phyloP scores from a whole-genome alignment of 35 echinoderm and acorn worm species.

The Heliocidaris erythrogramma region DNA sequence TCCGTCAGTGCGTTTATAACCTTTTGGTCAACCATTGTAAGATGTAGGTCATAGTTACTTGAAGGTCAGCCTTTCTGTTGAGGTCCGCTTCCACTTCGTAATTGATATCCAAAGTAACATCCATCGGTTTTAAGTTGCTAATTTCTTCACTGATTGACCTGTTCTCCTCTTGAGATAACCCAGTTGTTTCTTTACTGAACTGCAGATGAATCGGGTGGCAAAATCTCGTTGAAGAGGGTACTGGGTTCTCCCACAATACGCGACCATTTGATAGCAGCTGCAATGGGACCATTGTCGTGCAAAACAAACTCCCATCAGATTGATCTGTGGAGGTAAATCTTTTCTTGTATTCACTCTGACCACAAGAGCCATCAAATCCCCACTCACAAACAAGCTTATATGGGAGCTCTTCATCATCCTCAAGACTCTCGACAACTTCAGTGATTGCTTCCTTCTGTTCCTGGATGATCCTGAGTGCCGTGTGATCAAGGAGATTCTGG shows the following conservation, averaged over 20 bases:
- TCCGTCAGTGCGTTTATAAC: slow-evolving; percentile 59
- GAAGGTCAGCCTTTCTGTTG: slow-evolving; percentile 42
- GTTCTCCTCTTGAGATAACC: slow-evolving; percentile 36
- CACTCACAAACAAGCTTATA: slow-evolving; percentile 69
- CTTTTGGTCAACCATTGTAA: slow-evolving; percentile 73
- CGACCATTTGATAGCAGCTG: slow-evolving; percentile 51
- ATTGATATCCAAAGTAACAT: slow-evolving; percentile 47
- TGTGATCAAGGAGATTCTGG: slow-evolving; percentile 67
- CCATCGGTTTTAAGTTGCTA: slow-evolving; percentile 43
- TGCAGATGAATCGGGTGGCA: slow-evolving; percentile 62
- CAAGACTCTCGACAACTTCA: slow-evolving; percentile 42
- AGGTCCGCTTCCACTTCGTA: slow-evolving; percentile 51
- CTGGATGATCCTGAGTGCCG: slow-evolving; percentile 61
- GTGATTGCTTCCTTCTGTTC: slow-evolving; percentile 56
- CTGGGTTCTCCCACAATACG: slow-evolving; percentile 60
- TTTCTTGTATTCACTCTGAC: slow-evolving; percentile 68
- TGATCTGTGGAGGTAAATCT: slow-evolving; percentile 25
- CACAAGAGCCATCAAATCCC: slow-evolving; percentile 65
- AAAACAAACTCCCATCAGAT: slow-evolving; percentile 53
- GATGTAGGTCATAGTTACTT: slow-evolving; percentile 63
- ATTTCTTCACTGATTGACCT: slow-evolving; percentile 32
- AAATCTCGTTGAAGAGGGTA: slow-evolving; percentile 49
- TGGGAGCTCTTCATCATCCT: slow-evolving; percentile 42
- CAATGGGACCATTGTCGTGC: slow-evolving; percentile 63
- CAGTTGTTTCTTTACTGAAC: slow-evolving; percentile 55